These are phyloP conservation scores for Zoanthus sansibaricus DNA, from an alignment of 92 coral and sea anemone genomes.

Conservation along the genomic window DNA sequence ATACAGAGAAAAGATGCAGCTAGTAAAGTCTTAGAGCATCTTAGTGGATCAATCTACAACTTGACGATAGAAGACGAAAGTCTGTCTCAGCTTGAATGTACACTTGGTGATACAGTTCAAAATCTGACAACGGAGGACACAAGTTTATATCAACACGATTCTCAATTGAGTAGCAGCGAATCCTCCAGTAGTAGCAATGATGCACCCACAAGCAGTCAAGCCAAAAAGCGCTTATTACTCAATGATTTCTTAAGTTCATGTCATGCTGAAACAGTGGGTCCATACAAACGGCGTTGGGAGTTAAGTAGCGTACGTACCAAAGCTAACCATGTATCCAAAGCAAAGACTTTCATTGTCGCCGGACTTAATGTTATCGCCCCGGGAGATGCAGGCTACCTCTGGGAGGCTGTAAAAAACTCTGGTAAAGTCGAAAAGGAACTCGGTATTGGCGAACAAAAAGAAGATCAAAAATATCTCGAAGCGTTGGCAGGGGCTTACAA, in stretches of 20 bases:
- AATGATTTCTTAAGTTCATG: slow-evolving; percentile 11
- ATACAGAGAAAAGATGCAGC: neutral
- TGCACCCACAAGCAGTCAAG: neutral
- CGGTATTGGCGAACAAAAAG: slow-evolving; percentile 38
- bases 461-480: slow-evolving; percentile 50
- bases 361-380: slow-evolving; percentile 67
- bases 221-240: neutral
- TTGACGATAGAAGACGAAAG: slow-evolving; percentile 32
- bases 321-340: slow-evolving; percentile 50
- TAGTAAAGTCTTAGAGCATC: slow-evolving; percentile 1
- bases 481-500: slow-evolving; percentile 54
- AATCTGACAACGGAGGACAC: slow-evolving; percentile 11
- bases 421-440: slow-evolving; percentile 52
- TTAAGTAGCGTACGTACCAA: slow-evolving; percentile 54
- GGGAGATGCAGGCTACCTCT: slow-evolving; percentile 54
- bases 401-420: slow-evolving; percentile 60
- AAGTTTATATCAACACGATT: slow-evolving; percentile 43
- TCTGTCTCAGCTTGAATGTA: slow-evolving; percentile 13
- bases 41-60: slow-evolving; percentile 34
- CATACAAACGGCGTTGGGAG: slow-evolving; percentile 59
- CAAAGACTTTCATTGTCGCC: slow-evolving; percentile 52
- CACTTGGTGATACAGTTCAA: slow-evolving; percentile 14
- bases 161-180: slow-evolving; percentile 19
- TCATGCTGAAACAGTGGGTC: slow-evolving; percentile 48
- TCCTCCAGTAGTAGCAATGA: slow-evolving; percentile 15